Conservation (phyloP, 92 coral and sea anemone genomes). For the Phenganax marumi region DNA sequence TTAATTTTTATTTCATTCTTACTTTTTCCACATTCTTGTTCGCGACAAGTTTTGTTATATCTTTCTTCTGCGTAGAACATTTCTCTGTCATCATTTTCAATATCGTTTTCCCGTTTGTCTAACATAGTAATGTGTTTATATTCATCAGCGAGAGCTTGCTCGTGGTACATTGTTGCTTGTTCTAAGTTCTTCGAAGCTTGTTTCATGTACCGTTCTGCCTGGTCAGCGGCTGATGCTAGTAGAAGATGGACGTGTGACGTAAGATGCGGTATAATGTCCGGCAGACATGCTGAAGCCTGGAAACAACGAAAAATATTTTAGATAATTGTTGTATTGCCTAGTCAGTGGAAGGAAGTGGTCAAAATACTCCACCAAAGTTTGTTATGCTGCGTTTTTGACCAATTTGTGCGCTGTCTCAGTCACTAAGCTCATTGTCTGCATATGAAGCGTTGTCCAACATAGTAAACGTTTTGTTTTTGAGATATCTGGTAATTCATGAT, state of each 20-base stretch:
- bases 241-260: constrained; percentile 59
- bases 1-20: constrained; percentile 6
- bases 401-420: too few relatives aligned
- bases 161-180: constrained; percentile 84
- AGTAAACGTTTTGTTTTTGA: too few relatives aligned
- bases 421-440: too few relatives aligned
- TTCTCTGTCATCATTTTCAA: constrained; percentile 72
- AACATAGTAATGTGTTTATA: constrained; percentile 64
- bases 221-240: constrained; percentile 68
- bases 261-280: constrained; percentile 69
- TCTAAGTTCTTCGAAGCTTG: constrained; percentile 86
- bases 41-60: constrained; percentile 76
- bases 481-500: too few relatives aligned
- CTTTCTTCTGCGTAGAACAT: constrained; percentile 79
- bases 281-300: constrained; percentile 92
- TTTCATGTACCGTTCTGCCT: constrained; percentile 77
- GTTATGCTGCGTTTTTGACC: too few relatives aligned
- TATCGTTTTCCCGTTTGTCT: constrained; percentile 54
- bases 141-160: constrained; percentile 73
- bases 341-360: background rate
- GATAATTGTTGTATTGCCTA: background rate
- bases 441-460: too few relatives aligned
- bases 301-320: background rate
- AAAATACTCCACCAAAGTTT: too few relatives aligned
- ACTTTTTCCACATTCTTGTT: constrained; percentile 77